Base-by-base conservation (phyloP, 2,888 invertebrate species). In the Yponomeuta cagnagella region DNA sequence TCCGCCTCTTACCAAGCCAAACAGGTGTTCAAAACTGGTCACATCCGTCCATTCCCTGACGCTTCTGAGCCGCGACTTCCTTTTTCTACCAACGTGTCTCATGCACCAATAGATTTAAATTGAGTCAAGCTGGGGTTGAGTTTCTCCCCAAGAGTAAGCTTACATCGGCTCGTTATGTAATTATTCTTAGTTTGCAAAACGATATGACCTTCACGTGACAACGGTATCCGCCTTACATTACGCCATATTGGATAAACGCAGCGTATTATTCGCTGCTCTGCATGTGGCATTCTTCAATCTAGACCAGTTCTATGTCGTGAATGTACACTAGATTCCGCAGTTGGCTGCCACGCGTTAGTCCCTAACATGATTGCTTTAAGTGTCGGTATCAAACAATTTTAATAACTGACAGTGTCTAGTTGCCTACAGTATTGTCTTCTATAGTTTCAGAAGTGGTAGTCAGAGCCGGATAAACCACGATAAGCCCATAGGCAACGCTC, bases 191-290 rank as follows among this genome's bases (percentile, higher is more conserved):
- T 15, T 15, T 5, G 15, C 52, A 58, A 58, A 58, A 58, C 15
- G 52, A 58, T 58, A 58, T 58, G 52, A 58, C 52, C 52, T 58
- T 58, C 52, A 58, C 15, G 52, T 58, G 52, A 58, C 52, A 15
- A 15, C 15, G 15, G 12, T 58, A 58, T 58, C 52, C 52, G 52
- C 52, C 52, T 58, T 4, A 15, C 4, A 58, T 58, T 12, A 12
- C 23, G 52, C 52, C 52, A 58, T 58, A 58, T 58, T 58, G 52
- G 52, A 58, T 58, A 58, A 58, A 58, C 52, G 52, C 52, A 58
- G 52, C 52, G 15, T 6, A 58, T 58, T 15, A 58, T 58, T 58
- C 15, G 15, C 52, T 58, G 15, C 52, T 15, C 52, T 58, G 15
- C 15, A 58, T 15, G 15, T 15, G 15, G 15, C 52, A 58, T 58